These are phyloP conservation scores for Lepilemur septentrionalis DNA, from an alignment of 2,797 vertebrate genomes.

Conservation along the genomic window DNA sequence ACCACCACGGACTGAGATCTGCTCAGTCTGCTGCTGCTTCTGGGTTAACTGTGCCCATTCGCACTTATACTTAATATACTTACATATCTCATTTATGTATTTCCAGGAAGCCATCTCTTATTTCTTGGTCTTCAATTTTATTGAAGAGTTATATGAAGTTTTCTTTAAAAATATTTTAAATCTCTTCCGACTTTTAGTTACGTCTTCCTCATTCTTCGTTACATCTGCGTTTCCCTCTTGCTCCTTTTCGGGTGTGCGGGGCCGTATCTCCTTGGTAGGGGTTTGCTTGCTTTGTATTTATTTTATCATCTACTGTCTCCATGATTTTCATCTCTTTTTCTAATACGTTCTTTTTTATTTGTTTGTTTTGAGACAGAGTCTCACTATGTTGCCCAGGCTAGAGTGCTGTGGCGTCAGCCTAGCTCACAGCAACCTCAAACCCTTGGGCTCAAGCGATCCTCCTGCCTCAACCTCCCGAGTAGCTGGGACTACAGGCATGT, in stretches of 20 bases:
- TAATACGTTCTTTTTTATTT: neutral
- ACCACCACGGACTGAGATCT: accelerated
- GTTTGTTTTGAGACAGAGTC: no score
- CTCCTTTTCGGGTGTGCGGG: neutral
- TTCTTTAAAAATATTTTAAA: neutral
- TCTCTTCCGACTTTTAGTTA: neutral
- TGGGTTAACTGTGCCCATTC: neutral
- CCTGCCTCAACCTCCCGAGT: no score
- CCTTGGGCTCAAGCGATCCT: no score
- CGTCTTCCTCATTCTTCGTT: accelerated
- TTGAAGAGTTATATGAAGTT: neutral
- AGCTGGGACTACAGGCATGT: no score
- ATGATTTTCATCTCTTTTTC: neutral
- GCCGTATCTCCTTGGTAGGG: accelerated
- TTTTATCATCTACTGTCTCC: neutral
- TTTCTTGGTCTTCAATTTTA: neutral
- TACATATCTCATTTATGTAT: neutral
- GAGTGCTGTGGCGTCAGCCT: no score
- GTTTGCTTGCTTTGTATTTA: neutral
- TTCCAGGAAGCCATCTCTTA: neutral
- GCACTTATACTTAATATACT: neutral
- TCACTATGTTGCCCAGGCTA: no score
- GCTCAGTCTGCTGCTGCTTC: neutral
- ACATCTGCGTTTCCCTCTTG: accelerated
- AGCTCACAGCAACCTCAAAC: no score